phyloP scores from a whole-genome alignment of 2,113 vertebrate genomes.

The Centrocercus urophasianus region DNA sequence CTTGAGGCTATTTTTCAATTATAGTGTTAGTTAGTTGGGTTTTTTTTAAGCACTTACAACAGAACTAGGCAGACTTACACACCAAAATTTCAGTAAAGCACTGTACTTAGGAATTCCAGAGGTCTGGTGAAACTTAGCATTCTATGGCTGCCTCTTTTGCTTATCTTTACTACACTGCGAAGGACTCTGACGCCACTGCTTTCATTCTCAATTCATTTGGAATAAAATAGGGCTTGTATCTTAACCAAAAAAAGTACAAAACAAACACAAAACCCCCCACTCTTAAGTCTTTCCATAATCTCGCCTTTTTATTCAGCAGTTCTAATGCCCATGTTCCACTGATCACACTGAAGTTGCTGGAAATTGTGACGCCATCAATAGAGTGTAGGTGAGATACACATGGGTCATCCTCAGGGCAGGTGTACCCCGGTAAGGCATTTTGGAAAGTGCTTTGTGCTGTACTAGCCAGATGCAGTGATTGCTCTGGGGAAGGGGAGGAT shows the following conservation, averaged over 20 bases:
- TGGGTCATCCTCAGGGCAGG: constrained; percentile 58
- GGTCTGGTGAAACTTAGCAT: background rate
- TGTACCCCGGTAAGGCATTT: constrained; percentile 17
- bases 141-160: background rate
- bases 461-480: constrained; percentile 45
- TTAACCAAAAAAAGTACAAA: background rate
- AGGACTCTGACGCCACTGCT: background rate
- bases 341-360: background rate
- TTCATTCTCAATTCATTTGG: background rate
- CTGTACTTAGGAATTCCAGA: background rate
- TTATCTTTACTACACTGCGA: background rate
- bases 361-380: fast-evolving
- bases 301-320: background rate
- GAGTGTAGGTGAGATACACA: background rate
- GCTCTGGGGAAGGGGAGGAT: constrained; percentile 72
- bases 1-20: background rate
- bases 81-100: background rate
- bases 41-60: background rate
- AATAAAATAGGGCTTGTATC: background rate
- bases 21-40: background rate
- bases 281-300: background rate
- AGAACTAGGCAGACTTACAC: constrained; percentile 49
- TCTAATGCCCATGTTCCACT: background rate
- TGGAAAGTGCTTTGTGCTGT: background rate
- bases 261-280: too few species aligned